These are phyloP conservation scores for Agapornis canus DNA, from an alignment of 2,797 vertebrate species.

Conservation along the genomic window DNA sequence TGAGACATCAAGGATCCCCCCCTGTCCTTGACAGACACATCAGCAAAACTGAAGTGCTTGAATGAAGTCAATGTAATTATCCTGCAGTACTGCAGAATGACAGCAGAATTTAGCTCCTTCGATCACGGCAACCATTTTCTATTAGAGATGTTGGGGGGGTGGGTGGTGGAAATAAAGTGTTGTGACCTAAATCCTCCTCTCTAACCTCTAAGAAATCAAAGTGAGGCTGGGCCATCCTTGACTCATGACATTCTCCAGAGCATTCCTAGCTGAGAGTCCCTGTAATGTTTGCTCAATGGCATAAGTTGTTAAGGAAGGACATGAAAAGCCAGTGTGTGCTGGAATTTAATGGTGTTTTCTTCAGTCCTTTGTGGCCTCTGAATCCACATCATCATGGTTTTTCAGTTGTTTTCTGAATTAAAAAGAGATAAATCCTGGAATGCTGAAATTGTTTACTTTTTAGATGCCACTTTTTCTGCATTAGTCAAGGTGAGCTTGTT, in stretches of 20 bases:
- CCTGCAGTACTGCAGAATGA: slow-evolving; percentile 1
- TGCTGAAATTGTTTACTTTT: neutral
- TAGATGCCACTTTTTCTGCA: neutral
- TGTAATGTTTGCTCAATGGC: neutral
- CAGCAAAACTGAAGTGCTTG: neutral
- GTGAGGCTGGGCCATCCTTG: neutral
- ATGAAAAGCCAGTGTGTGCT: neutral
- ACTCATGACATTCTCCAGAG: neutral
- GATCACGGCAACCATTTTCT: neutral
- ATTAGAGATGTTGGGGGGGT: neutral
- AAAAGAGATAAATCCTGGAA: neutral
- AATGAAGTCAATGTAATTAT: slow-evolving; percentile 44
- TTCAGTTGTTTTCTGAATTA: neutral
- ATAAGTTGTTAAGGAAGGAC: neutral
- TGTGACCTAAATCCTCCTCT: slow-evolving; percentile 38
- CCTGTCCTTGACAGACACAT: neutral
- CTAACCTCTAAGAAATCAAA: slow-evolving; percentile 34
- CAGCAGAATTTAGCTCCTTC: slow-evolving; percentile 52
- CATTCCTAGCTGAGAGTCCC: neutral
- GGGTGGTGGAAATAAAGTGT: neutral
- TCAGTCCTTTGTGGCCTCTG: neutral
- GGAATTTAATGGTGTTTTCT: neutral
- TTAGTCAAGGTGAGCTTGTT: neutral
- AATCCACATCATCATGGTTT: neutral
- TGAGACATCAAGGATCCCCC: neutral